These are phyloP conservation scores for Chymomyza fuscimana DNA, from an alignment of 2,888 invertebrate genomes.

Conservation along the genomic window DNA sequence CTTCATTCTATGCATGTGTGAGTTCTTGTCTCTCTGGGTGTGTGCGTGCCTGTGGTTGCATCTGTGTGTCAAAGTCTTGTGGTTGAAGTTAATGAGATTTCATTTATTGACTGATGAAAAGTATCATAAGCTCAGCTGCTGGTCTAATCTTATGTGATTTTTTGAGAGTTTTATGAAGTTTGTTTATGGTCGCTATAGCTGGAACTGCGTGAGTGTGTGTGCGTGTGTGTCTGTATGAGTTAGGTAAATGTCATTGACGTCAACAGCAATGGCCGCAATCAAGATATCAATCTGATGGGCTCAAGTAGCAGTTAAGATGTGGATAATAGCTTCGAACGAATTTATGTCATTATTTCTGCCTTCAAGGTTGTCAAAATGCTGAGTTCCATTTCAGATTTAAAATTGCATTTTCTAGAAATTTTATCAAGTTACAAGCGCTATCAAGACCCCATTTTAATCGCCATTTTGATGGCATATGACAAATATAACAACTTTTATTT, in stretches of 20 bases:
- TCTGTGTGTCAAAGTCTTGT: neutral
- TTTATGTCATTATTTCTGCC: neutral
- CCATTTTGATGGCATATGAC: neutral
- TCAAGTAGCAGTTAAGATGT: neutral
- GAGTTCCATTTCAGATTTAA: neutral
- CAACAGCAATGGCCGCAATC: constrained; percentile 19
- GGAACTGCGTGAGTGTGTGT: neutral
- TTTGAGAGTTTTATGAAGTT: constrained; percentile 9
- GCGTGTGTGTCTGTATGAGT: neutral
- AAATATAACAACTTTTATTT: neutral
- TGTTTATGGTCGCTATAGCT: neutral
- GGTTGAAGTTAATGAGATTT: constrained; percentile 67
- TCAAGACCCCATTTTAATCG: neutral
- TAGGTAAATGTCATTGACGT: constrained; percentile 49
- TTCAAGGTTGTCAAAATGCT: neutral
- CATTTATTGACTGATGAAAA: constrained; percentile 64
- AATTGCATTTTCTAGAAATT: neutral
- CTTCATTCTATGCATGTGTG: constrained; percentile 14
- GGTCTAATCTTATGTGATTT: neutral
- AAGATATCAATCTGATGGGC: constrained; percentile 1
- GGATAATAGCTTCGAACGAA: constrained; percentile 1
- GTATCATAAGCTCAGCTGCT: constrained; percentile 20
- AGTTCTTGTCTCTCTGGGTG: neutral
- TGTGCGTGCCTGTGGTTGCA: neutral
- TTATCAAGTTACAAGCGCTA: neutral